Evolutionary conservation across 2,113 vertebrate genomes (phyloP), one percentile per base, ranked within the genome.

Genomic region (Spheniscus mendiculus): DNA sequence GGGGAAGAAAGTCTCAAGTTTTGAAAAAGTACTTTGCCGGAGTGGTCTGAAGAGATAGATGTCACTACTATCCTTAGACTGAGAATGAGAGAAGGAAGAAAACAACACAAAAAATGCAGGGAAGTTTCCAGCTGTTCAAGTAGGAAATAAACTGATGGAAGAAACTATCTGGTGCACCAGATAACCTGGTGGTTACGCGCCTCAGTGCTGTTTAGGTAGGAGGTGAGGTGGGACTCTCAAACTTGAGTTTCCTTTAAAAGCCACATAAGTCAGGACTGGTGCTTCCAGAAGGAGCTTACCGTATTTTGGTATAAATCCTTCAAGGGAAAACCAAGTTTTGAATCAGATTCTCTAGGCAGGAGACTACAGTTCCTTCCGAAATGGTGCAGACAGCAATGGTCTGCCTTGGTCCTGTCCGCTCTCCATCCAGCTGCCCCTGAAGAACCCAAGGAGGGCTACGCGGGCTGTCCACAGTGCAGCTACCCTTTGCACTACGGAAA

Each of bases 401-500:
- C 53, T 81, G 27, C 42, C 44, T 61, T 73, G 20, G 29, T 78
- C 49, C 15, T 80, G 5, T 59, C 62, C 1, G 2, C 9, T 87
- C 17, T 87, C 12, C 44, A 15, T 47, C 40, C 29, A 61, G 7
- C 19, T 52, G 44, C 4, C 9, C 18, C 21, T 47, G 58, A 83
- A 44, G 42, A 52, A 36, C 29, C 30, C 11, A 45, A 25, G 59
- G 44, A 70, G 22, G 12, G 21, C 76, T 21, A 12, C 1, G 1
- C 0, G 1, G 9, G 23, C 32, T 58, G 19, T 29, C 44, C 15
- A 9, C 34, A 36, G 32, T 4, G 6, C 0, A 0, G n/a, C 25
- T 61, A 40, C 9, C 36, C 22, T 62, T 56, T 26, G 30, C 44
- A 14, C 15, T 56, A 11, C 5, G 38, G 72, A 69, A 52, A 45